These are phyloP conservation scores for Diuraphis noxia DNA, from an alignment of 1,140 invertebrate genomes.

Conservation along the genomic window DNA sequence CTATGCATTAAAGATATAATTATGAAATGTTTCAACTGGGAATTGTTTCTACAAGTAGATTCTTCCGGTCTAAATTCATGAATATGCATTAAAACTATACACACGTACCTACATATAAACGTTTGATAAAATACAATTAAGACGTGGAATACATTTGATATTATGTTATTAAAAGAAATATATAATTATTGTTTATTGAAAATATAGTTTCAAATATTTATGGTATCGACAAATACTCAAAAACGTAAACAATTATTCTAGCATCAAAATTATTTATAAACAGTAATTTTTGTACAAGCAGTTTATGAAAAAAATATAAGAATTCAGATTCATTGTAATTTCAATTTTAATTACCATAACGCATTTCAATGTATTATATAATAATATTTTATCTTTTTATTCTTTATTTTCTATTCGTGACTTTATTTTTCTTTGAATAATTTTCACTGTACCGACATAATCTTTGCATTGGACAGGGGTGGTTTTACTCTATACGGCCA, in stretches of 20 bases:
- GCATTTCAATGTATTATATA: too few relatives aligned
- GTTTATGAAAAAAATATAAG: neutral
- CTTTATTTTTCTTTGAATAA: neutral
- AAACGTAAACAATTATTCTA: neutral
- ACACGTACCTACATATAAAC: too few relatives aligned
- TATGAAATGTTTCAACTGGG: neutral
- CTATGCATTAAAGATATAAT: neutral
- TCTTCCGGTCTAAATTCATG: neutral
- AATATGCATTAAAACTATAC: neutral
- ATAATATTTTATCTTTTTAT: neutral
- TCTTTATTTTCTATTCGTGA: too few relatives aligned
- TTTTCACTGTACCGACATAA: neutral
- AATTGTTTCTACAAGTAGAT: neutral
- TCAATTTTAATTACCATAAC: neutral
- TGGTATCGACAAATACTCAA: neutral
- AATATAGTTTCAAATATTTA: neutral
- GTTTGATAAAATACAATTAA: neutral
- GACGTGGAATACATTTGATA: neutral
- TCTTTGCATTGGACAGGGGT: neutral
- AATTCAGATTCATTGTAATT: neutral
- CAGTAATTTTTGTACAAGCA: neutral
- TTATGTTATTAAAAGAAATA: neutral
- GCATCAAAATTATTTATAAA: neutral
- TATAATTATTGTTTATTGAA: too few relatives aligned
- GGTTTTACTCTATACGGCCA: slow-evolving; percentile 83